Conservation (phyloP, 1,140 invertebrate genomes). For the Nebria ingens region DNA sequence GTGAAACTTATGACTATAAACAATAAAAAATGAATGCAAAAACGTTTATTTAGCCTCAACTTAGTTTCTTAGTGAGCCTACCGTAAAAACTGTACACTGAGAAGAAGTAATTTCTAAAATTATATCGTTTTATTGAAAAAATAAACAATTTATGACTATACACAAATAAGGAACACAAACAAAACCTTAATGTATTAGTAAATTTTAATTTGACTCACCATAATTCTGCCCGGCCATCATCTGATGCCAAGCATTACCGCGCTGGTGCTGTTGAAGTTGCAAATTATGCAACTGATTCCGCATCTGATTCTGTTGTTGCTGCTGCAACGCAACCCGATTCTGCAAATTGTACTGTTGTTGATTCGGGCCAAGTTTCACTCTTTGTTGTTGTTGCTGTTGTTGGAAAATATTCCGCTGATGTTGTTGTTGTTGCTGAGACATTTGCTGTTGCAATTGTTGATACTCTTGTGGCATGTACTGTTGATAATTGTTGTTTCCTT, state of each 20-base stretch:
- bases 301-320: conserved; percentile 29
- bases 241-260: not conserved
- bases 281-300: conserved; percentile 29
- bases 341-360: conserved; percentile 26
- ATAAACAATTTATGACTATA: too few relatives aligned
- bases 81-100: not conserved
- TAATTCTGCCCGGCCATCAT: conserved; percentile 12
- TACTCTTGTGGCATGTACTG: conserved; percentile 10
- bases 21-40: too few relatives aligned
- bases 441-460: conserved; percentile 25
- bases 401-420: conserved; percentile 20
- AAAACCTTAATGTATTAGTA: too few relatives aligned
- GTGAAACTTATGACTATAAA: too few relatives aligned
- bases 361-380: conserved; percentile 25
- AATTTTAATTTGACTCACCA: not conserved
- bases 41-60: too few relatives aligned
- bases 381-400: conserved; percentile 29
- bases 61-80: not conserved
- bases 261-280: conserved; percentile 8
- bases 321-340: conserved; percentile 16
- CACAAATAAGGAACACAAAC: too few relatives aligned
- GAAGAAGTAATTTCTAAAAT: too few relatives aligned
- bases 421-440: conserved; percentile 36
- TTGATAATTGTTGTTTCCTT: conserved; percentile 30
- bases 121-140: too few relatives aligned